These are phyloP conservation scores for Drosophila asahinai DNA, from an alignment of 1,140 invertebrate genomes.

Conservation along the genomic window DNA sequence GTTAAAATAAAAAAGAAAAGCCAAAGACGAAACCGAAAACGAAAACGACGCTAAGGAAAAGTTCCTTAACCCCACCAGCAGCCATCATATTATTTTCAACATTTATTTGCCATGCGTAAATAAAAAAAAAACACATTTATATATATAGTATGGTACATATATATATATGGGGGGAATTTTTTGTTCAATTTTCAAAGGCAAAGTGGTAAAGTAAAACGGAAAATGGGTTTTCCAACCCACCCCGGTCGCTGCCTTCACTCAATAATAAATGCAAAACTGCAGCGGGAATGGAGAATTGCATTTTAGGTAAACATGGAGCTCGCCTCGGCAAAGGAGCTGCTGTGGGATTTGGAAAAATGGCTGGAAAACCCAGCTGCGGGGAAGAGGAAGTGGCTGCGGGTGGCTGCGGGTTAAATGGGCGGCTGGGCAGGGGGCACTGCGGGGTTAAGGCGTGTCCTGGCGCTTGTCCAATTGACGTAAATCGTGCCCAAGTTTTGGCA, in stretches of 20 bases:
- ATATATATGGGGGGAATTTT: conserved; percentile 13
- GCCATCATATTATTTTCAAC: conserved; percentile 75
- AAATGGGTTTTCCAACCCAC: conserved; percentile 42
- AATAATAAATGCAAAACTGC: conserved; percentile 76
- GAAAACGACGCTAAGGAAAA: conserved; percentile 54
- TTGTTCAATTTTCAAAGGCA: conserved; percentile 39
- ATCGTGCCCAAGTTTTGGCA: conserved; percentile 78
- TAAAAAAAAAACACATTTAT: conserved; percentile 46
- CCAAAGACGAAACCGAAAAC: conserved; percentile 45
- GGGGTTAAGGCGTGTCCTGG: conserved; percentile 60
- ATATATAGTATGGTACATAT: background rate
- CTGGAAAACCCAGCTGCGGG: background rate
- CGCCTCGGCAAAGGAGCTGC: conserved; percentile 24
- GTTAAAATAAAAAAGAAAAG: conserved; percentile 1
- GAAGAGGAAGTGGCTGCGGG: background rate
- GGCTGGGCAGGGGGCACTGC: conserved; percentile 14
- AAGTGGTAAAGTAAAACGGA: conserved; percentile 57
- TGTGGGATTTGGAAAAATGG: conserved; percentile 15
- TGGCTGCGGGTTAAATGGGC: conserved; percentile 15
- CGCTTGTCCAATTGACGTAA: conserved; percentile 75
- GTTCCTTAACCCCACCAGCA: conserved; percentile 71
- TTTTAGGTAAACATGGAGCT: conserved; percentile 73
- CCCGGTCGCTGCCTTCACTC: conserved; percentile 6
- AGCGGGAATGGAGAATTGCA: conserved; percentile 60
- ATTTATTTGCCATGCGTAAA: conserved; percentile 80